Evolutionary conservation across 2,113 vertebrate species (phyloP).

Genomic region (Myanophis thanlyinensis): DNA sequence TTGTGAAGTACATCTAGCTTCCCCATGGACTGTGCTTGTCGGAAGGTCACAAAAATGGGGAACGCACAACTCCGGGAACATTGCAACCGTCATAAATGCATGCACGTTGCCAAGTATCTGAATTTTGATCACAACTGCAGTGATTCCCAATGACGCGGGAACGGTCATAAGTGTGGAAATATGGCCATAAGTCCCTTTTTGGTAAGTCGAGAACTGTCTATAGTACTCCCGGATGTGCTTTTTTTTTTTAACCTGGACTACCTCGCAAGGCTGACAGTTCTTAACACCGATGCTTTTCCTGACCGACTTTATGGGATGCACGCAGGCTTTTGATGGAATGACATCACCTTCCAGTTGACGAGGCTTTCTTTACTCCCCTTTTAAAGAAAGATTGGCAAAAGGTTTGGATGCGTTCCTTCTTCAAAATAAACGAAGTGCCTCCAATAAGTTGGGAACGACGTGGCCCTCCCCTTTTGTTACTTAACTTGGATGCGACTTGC

Average conservation of each 20-base stretch:
- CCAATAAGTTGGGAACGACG: neutral
- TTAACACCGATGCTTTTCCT: neutral
- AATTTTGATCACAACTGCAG: neutral
- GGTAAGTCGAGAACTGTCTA: neutral
- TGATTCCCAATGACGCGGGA: neutral
- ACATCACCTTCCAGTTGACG: neutral
- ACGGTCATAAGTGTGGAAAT: neutral
- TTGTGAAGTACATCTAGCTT: neutral
- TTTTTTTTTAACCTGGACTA: neutral
- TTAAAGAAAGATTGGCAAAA: neutral
- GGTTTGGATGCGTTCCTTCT: neutral
- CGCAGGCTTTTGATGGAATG: neutral
- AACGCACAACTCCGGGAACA: neutral
- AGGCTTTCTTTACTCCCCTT: neutral
- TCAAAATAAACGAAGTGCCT: neutral
- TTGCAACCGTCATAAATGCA: neutral
- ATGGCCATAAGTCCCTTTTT: neutral
- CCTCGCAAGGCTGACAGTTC: neutral
- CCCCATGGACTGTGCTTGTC: neutral
- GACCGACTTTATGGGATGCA: neutral
- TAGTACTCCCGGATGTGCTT: too few relatives aligned
- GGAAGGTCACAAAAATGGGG: neutral
- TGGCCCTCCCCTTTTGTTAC: neutral
- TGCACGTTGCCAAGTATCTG: neutral
- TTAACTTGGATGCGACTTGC: neutral